Conservation (phyloP, 2,888 invertebrate species). For the Neoascia interrupta region DNA sequence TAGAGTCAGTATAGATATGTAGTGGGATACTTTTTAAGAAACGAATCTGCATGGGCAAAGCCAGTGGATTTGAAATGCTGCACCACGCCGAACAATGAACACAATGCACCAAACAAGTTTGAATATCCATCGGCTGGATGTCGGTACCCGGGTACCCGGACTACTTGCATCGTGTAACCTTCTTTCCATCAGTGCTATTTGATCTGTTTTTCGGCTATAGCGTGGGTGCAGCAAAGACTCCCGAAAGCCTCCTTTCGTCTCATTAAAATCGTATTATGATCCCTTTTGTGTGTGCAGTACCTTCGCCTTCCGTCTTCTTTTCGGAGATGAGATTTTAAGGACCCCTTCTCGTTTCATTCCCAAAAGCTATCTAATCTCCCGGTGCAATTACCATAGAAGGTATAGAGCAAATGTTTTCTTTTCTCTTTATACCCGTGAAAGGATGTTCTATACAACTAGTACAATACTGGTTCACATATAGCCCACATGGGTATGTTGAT, state of each 20-base stretch:
- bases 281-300: neutral
- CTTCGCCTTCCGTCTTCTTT: neutral
- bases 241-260: neutral
- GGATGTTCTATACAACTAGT: conserved; percentile 5
- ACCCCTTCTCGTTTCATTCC: neutral
- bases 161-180: neutral
- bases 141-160: neutral
- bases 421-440: neutral
- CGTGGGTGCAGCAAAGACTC: neutral
- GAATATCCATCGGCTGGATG: neutral
- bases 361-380: conserved; percentile 8
- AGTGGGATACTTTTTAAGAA: conserved; percentile 20
- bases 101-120: conserved; percentile 33
- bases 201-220: neutral
- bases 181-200: conserved; percentile 9
- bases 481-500: neutral
- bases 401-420: neutral
- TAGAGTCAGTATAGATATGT: too few relatives aligned
- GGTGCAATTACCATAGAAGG: conserved; percentile 10
- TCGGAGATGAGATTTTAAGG: conserved; percentile 33
- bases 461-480: neutral
- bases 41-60: neutral
- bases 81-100: neutral
- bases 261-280: conserved; percentile 49
- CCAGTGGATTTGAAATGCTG: conserved; percentile 14